A percentile compares a stretch with the other conserved stretches of the same genome.
phyloP scores from a whole-genome alignment of 2,113 vertebrate species.

The Etheostoma cragini region DNA sequence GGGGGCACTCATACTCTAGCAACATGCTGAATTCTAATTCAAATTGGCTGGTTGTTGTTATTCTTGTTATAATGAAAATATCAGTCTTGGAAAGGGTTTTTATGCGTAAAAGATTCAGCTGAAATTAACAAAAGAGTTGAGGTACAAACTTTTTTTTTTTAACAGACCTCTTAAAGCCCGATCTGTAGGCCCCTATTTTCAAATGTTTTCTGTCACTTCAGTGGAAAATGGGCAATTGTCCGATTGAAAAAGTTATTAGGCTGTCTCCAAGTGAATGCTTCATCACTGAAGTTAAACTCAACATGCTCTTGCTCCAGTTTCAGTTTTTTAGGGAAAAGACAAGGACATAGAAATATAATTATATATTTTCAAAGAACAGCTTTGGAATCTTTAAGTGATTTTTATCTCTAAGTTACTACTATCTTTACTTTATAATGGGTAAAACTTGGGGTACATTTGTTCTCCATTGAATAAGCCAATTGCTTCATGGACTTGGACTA shows the following conservation, averaged over 20 bases:
- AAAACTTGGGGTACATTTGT: neutral
- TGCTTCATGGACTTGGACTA: neutral
- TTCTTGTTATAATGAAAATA: conserved; percentile 22
- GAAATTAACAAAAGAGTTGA: neutral
- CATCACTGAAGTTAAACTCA: neutral
- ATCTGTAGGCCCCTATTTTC: neutral
- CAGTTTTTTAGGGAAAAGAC: neutral
- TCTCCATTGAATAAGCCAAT: neutral
- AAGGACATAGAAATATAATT: neutral
- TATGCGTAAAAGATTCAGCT: neutral
- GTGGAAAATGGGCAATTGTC: neutral
- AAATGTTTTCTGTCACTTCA: neutral
- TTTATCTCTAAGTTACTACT: neutral
- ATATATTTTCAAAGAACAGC: neutral
- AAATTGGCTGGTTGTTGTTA: conserved; percentile 54
- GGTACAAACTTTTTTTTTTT: no score
- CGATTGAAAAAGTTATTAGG: neutral
- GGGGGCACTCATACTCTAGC: conserved; percentile 41
- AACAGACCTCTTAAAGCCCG: neutral
- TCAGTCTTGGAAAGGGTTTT: neutral
- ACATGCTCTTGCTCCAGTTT: neutral
- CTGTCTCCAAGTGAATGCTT: neutral
- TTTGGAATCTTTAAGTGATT: neutral
- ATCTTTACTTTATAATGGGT: neutral
- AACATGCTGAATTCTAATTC: conserved; percentile 73